Evolutionary conservation across 2,113 vertebrate species (phyloP).

Genomic region (Equus przewalskii): DNA sequence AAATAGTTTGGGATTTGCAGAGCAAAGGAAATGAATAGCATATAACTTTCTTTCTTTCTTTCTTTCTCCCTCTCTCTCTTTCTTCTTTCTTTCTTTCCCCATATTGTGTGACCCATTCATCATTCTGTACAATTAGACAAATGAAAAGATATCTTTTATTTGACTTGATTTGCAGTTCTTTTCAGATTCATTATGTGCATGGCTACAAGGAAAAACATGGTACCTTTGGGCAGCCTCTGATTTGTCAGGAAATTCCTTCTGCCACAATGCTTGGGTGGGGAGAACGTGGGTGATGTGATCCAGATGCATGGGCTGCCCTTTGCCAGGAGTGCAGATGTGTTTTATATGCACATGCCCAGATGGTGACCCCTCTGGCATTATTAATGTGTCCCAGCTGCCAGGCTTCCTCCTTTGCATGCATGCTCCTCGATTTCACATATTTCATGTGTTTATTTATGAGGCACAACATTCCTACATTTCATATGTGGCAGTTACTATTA

Average conservation of each 20-base stretch:
- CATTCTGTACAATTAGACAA: slow-evolving; percentile 78
- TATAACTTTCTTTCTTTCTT: too few species aligned
- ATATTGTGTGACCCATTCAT: not conserved
- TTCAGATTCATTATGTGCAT: slow-evolving; percentile 72
- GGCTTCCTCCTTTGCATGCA: slow-evolving; percentile 45
- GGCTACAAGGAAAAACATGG: slow-evolving; percentile 81
- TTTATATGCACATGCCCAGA: slow-evolving; percentile 83
- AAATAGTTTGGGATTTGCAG: not conserved
- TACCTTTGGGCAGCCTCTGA: slow-evolving; percentile 86
- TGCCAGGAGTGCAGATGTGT: slow-evolving; percentile 80
- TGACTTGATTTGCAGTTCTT: slow-evolving; percentile 80
- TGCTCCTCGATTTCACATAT: not conserved
- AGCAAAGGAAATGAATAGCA: not conserved
- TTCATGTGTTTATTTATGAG: slow-evolving; percentile 78
- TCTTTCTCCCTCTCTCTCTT: too few species aligned
- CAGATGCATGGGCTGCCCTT: slow-evolving; percentile 84
- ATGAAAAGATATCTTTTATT: slow-evolving; percentile 73
- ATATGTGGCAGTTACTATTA: slow-evolving; percentile 72
- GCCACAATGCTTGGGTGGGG: slow-evolving; percentile 83
- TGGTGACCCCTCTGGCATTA: slow-evolving; percentile 85
- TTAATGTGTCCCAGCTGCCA: slow-evolving; percentile 78
- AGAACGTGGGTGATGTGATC: slow-evolving; percentile 84
- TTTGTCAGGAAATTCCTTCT: slow-evolving; percentile 88
- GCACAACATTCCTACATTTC: slow-evolving; percentile 60
- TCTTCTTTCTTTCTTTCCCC: not conserved